Base-by-base conservation (phyloP, 2,113 vertebrate genomes). In the Microcebus griseorufus region DNA sequence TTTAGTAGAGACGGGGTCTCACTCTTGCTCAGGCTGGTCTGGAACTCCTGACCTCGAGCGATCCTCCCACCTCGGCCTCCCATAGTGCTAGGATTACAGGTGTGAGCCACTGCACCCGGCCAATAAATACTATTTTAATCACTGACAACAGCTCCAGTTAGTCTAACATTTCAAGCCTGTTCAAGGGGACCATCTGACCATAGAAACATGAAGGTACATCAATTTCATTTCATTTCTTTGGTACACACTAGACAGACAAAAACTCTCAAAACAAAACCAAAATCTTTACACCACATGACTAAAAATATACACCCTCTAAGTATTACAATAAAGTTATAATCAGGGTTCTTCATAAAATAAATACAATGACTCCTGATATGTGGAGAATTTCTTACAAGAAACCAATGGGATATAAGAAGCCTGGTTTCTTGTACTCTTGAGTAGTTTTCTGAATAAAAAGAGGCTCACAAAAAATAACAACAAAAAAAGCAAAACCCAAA, bases 201-300 rank as follows among this genome's bases (percentile, higher is more conserved):
- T 0, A 82, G 73, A 78, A 93, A 90, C 9, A 76, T 2, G 5
- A 83, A 69, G 55, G n/a, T 51, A 75, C 5, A 3, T 6, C 14
- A 25, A 70, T 72, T 87, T 80, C 22, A 20, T 84, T 88, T 93
- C 60, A 48, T 78, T 90, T 87, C 65, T 85, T 39, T 2, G 5
- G 64, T 10, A 53, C 4, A 45, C 1, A 78, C 69, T 93, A 81
- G n/a, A 87, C 6, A 87, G 14, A 76, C 67, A 85, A 60, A 94
- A 93, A 93, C 37, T 85, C 25, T 29, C 53, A n/a, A 91, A 93
- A 94, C 25, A 65, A 53, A 70, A 82, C 53, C 39, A 90, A 93
- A 88, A 42, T 69, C n/a, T 20, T 93, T 91, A 22, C 22, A 87
- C 22, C 32, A 51, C 3, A 55, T 22, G 69, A 42, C 72, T 58